Percentiles rank a stretch among this genome's conserved stretches.
Evolutionary conservation across 2,113 vertebrate genomes (phyloP).

Genomic region (Burhinus bistriatus): DNA sequence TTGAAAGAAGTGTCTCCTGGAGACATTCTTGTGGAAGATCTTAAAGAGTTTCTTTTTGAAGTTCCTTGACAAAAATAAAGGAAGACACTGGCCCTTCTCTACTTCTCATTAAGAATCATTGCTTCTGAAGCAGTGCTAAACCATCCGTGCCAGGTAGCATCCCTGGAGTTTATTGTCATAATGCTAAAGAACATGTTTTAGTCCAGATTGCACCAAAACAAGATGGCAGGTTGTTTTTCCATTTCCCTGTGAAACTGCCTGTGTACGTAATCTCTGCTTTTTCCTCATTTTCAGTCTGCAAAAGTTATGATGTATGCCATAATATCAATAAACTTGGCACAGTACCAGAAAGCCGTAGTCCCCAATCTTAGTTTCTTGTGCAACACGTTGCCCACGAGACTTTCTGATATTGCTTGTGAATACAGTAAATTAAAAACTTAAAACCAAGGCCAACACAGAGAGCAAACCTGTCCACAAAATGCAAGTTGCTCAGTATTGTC

Average conservation of each 20-base stretch:
- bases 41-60: neutral
- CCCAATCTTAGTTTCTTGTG: neutral
- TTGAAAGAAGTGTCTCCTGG: neutral
- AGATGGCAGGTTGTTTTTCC: neutral
- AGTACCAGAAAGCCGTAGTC: neutral
- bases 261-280: neutral
- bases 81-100: neutral
- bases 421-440: conserved; percentile 35
- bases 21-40: neutral
- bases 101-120: neutral
- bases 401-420: neutral
- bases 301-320: neutral
- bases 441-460: neutral
- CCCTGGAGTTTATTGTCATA: neutral
- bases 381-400: neutral
- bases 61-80: neutral
- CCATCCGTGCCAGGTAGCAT: neutral
- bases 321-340: neutral
- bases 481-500: neutral
- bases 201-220: neutral
- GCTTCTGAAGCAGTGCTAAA: neutral
- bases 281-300: neutral
- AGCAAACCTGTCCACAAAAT: neutral
- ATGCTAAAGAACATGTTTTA: neutral
- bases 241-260: neutral